Evolutionary conservation across 2,888 invertebrate genomes (phyloP), one percentile per base, ranked within the genome.

Genomic region (Synergus laeviventris): DNA sequence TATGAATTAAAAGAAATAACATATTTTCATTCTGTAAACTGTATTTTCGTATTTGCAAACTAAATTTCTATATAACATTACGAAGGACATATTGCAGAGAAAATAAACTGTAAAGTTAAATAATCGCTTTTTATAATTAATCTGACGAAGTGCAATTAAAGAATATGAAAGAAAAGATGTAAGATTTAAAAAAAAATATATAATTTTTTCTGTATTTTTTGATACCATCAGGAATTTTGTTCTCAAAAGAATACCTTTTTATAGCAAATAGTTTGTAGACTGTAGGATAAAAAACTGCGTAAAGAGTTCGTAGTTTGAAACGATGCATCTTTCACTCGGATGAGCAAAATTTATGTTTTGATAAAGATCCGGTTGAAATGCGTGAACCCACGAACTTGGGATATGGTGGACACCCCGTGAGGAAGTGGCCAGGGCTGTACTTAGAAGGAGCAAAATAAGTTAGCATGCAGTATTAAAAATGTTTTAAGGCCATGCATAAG

Each of bases 361-460:
- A 78, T 80, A 80, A 78, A 73, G 80, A 80, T 80, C 80, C 80
- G 78, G 78, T 78, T 80, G 73, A 78, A 75, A 64, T 70, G 64
- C 61, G 76, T 59, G 61, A 61, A 70, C 21, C 49, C 49, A 49
- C 49, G 49, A 70, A 70, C 70, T 70, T 31, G 49, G 45, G 45
- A 49, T n/a, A 70, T n/a, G n/a, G 49, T 49, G 31, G 70, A 70
- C 49, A 70, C 70, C 70, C 70, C 70, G 70, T 70, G 70, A 49
- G 36, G 70, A 49, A 70, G 49, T 70, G n/a, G n/a, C 70, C 70
- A 70, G 49, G 70, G 70, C 45, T 70, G 70, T 70, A 45, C n/a
- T 49, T 49, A 70, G 66, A 5, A 31, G 31, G 18, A 21, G 62
- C 18, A 62, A 39, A 39, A 18, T 39, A 16, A 39, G 38, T 38